These are phyloP conservation scores for Hylomyscus alleni DNA, from an alignment of 2,797 vertebrate species.

Conservation along the genomic window DNA sequence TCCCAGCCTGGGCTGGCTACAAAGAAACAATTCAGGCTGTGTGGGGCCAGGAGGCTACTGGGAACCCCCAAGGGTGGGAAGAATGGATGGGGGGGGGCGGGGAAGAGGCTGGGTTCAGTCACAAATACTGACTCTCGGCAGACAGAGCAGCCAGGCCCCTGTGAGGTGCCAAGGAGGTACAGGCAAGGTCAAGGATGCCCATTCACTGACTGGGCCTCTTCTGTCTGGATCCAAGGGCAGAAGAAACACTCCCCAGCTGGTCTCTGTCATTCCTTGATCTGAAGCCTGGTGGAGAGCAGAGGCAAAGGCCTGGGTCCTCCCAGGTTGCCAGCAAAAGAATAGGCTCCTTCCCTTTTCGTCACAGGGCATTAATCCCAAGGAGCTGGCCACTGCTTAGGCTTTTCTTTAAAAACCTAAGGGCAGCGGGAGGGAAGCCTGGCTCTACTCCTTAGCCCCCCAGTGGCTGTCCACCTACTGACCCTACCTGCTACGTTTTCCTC, in stretches of 20 bases:
- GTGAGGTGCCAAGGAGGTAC: not conserved
- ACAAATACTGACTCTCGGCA: slow-evolving; percentile 20
- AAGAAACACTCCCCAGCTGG: not conserved
- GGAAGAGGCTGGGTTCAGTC: not conserved
- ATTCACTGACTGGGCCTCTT: not conserved
- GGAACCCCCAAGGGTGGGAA: not conserved
- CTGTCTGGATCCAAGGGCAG: not conserved
- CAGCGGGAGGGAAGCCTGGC: too few species aligned
- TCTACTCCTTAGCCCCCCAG: not conserved
- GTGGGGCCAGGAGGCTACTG: not conserved
- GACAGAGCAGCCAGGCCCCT: not conserved
- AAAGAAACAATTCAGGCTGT: slow-evolving; percentile 37
- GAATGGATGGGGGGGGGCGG: not conserved
- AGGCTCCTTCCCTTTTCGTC: not conserved
- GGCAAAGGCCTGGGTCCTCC: not conserved
- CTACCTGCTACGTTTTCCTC: not conserved
- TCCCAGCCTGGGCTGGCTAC: not conserved
- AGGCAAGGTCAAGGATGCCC: not conserved
- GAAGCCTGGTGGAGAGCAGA: not conserved
- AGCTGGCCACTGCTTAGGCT: not conserved
- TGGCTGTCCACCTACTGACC: not conserved
- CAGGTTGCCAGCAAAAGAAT: not conserved
- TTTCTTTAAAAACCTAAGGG: not conserved
- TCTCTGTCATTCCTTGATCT: not conserved
- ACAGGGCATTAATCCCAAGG: not conserved